Evolutionary conservation across 2,113 vertebrate species (phyloP), one percentile per base, ranked within the genome.

Genomic region (Pelusios castaneus): DNA sequence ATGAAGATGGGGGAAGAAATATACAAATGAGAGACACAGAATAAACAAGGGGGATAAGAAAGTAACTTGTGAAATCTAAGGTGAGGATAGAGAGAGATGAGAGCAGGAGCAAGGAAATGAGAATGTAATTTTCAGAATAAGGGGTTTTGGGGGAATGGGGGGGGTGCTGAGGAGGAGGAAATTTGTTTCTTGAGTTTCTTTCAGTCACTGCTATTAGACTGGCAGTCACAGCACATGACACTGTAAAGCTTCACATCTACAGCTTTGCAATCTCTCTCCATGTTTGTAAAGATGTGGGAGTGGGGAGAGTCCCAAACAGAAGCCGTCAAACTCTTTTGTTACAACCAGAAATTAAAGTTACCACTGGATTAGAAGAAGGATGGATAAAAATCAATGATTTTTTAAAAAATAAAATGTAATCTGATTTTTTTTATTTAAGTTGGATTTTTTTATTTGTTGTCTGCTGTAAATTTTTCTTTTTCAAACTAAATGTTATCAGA

Each of bases 71-170:
- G 58, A 60, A 21, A 5, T 45, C 0, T 27, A 76, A 47, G 1
- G 1, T 41, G 16, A 38, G 25, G 49, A 21, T 0, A 0, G 29
- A 29, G 45, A 34, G 31, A 47, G 47, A 49, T n/a, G 76, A 47
- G 45, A 49, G 29, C 76, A 29, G 27, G 9, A 51, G 9, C 31
- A 55, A 45, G 45, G 41, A 67, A 89, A 70, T 45, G 24, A 14
- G 7, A 13, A 5, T 43, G 24, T 51, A 41, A 31, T 31, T 9
- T 21, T 25, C 21, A 7, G 51, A 55, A 55, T 10, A 41, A 14
- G 31, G 16, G 31, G 11, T 12, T 27, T n/a, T n/a, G n/a, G n/a
- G 19, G 19, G 56, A 5, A n/a, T n/a, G n/a, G 51, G 51, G 13
- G 3, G 51, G 51, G 51, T 41, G 70, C 60, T 47, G 47, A 47